Conservation (phyloP, 2,113 vertebrate species). For the Pelecanus crispus region DNA sequence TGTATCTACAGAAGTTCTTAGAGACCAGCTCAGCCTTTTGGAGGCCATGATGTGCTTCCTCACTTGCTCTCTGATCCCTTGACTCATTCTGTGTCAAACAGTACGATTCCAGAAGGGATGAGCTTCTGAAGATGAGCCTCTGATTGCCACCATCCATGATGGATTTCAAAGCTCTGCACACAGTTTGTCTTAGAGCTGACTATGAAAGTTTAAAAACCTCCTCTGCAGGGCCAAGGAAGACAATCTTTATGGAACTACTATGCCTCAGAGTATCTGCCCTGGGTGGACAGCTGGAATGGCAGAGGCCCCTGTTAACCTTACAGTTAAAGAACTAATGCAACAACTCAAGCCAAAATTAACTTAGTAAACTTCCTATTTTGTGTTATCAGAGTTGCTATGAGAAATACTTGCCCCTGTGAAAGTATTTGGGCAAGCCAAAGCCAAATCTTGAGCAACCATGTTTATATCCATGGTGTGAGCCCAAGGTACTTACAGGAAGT, state of each 20-base stretch:
- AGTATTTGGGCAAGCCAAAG: not conserved
- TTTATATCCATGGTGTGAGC: not conserved
- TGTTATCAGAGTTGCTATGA: not conserved
- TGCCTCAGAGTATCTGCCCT: not conserved
- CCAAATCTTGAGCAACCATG: not conserved
- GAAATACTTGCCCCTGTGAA: not conserved
- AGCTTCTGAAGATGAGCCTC: not conserved
- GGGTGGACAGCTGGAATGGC: not conserved
- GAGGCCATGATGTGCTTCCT: not conserved
- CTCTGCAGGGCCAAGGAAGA: not conserved
- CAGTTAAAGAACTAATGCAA: not conserved
- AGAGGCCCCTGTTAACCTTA: not conserved
- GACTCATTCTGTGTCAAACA: not conserved
- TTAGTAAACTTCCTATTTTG: not conserved
- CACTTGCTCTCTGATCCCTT: not conserved
- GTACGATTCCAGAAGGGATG: accelerated
- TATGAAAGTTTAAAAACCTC: not conserved
- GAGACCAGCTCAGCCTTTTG: not conserved
- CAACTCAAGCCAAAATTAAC: not conserved
- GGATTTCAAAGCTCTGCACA: not conserved
- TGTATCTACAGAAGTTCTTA: not conserved
- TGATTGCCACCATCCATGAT: not conserved
- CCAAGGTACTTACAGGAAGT: not conserved
- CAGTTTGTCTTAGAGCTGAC: not conserved
- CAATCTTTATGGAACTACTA: not conserved